Evolutionary conservation across 53 echinoderm and acorn worm genomes (phyloP).

Genomic region (Mesocentrotus franciscanus): DNA sequence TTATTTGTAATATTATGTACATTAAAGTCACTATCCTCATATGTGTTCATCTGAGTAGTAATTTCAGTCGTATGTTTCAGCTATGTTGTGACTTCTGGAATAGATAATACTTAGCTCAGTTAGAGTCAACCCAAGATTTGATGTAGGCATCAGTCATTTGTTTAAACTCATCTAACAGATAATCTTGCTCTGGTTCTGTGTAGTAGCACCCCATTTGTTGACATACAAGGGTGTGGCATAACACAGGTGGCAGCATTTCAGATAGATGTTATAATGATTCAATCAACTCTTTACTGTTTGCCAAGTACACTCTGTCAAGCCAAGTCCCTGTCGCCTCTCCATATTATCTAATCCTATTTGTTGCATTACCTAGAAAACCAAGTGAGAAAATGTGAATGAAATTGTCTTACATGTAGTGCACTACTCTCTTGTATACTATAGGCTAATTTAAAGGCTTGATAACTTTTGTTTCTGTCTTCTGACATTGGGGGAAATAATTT

Average conservation of each 20-base stretch:
- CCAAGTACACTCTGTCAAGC: conserved; percentile 30
- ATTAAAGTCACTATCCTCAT: not conserved
- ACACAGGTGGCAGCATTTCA: not conserved
- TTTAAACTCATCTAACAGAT: not conserved
- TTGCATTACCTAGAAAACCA: not conserved
- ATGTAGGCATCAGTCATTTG: not conserved
- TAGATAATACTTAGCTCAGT: not conserved
- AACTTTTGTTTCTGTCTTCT: not conserved
- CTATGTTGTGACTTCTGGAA: not conserved
- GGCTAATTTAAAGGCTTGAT: not conserved
- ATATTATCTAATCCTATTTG: not conserved
- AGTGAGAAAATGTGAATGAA: not conserved
- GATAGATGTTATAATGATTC: not conserved
- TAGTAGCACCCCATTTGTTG: not conserved
- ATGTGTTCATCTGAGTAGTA: not conserved
- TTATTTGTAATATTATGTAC: not conserved
- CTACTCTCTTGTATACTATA: not conserved
- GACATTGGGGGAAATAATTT: not conserved
- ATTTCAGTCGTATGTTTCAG: not conserved
- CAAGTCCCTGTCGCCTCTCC: not conserved
- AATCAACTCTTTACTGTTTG: not conserved
- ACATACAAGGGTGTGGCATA: conserved; percentile 22
- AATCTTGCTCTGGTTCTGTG: not conserved
- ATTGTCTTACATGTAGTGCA: not conserved
- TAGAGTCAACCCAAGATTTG: too few species aligned